A percentile compares a stretch with the other conserved stretches of the same genome.
Evolutionary conservation across 2,113 vertebrate genomes (phyloP).

Genomic region (Ascaphus truei): DNA sequence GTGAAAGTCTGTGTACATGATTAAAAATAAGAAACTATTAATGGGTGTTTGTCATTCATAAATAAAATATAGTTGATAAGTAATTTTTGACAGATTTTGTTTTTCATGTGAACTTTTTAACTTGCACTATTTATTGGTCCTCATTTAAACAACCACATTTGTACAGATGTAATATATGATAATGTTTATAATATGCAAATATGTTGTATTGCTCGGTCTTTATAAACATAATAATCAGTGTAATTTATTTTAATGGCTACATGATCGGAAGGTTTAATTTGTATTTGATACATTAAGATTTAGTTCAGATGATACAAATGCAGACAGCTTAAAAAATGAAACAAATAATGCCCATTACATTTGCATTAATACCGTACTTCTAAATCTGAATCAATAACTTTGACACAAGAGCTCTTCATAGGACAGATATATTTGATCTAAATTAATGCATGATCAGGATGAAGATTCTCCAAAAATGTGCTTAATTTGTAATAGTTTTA

Average conservation of each 20-base stretch:
- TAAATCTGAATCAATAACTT: conserved; percentile 23
- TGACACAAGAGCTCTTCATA: conserved; percentile 28
- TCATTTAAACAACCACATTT: not conserved
- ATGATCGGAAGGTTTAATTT: conserved; percentile 16
- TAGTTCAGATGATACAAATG: conserved; percentile 13
- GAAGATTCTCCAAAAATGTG: conserved; percentile 21
- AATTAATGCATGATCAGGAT: conserved; percentile 25
- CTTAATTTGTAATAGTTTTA: conserved; percentile 23
- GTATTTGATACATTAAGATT: conserved; percentile 11
- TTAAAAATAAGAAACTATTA: no score
- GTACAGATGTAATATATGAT: not conserved
- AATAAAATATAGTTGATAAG: no score
- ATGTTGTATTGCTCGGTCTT: not conserved
- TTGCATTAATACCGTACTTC: not conserved
- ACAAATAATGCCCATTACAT: conserved; percentile 22
- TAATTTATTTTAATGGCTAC: conserved; percentile 29
- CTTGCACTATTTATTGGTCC: not conserved
- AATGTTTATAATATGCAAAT: conserved; percentile 21
- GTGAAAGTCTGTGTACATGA: no score
- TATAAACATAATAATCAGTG: not conserved
- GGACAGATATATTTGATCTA: conserved; percentile 13
- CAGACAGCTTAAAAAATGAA: conserved; percentile 14
- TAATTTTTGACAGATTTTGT: not conserved
- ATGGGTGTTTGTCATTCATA: no score
- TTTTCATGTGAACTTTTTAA: not conserved